These are phyloP conservation scores for Daubentonia madagascariensis DNA, from an alignment of 2,113 vertebrate species.

Conservation along the genomic window DNA sequence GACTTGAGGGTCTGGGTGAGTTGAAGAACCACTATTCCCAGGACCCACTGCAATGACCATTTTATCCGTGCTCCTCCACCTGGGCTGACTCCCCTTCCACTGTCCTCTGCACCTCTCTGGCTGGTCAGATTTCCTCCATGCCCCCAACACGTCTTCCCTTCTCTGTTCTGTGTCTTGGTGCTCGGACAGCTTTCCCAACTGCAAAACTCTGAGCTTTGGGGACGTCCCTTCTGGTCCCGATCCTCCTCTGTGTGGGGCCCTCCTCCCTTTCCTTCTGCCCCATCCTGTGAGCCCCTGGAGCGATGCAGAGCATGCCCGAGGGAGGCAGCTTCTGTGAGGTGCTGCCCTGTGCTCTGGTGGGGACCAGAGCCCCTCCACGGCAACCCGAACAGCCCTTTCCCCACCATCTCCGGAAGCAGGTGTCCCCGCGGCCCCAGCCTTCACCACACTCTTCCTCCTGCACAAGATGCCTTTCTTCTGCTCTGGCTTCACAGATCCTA, in stretches of 20 bases:
- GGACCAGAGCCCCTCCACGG: neutral
- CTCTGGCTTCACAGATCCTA: neutral
- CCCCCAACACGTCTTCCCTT: neutral
- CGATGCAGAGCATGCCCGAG: neutral
- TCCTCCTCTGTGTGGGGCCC: neutral
- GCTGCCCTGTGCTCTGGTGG: neutral
- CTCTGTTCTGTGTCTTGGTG: neutral
- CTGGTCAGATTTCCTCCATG: neutral
- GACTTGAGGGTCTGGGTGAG: neutral
- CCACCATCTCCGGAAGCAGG: fast-evolving
- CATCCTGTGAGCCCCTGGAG: neutral
- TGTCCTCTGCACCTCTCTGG: fast-evolving
- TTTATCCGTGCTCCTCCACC: neutral
- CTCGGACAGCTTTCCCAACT: neutral
- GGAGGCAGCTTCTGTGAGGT: neutral
- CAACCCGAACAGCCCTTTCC: neutral
- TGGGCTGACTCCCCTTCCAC: neutral
- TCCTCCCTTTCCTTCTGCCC: no score
- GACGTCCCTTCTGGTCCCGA: neutral
- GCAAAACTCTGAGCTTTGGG: neutral
- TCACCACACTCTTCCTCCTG: neutral
- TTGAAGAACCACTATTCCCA: neutral
- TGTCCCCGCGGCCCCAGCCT: fast-evolving
- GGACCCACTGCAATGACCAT: fast-evolving
- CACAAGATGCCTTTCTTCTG: neutral